A percentile compares a stretch with the other conserved stretches of the same genome.
Conservation (phyloP, 1,140 invertebrate genomes). For the Dendroctonus valens region DNA sequence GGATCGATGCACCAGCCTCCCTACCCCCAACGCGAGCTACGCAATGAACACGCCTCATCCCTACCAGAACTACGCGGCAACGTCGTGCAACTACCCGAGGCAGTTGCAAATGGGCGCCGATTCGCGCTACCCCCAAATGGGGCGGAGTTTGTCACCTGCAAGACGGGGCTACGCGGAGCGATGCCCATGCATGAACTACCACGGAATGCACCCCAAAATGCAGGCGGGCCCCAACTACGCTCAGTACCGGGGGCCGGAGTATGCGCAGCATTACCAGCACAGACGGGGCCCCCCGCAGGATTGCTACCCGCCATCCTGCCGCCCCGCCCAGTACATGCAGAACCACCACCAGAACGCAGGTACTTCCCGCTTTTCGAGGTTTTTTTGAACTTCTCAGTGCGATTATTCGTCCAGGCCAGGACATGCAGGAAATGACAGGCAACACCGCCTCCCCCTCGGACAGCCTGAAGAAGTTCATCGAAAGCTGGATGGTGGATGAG, state of each 20-base stretch:
- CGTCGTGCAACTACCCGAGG: slow-evolving; percentile 37
- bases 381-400: neutral
- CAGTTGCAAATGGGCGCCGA: slow-evolving; percentile 33
- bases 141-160: slow-evolving; percentile 37
- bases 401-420: slow-evolving; percentile 11
- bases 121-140: slow-evolving; percentile 26
- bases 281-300: slow-evolving; percentile 37
- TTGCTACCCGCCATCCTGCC: slow-evolving; percentile 33
- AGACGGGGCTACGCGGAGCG: slow-evolving; percentile 34
- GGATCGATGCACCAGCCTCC: slow-evolving; percentile 26
- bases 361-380: neutral
- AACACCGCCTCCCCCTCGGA: slow-evolving; percentile 32
- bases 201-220: slow-evolving; percentile 35
- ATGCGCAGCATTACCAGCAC: slow-evolving; percentile 49
- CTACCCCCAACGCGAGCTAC: slow-evolving; percentile 26
- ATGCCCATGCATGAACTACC: slow-evolving; percentile 35
- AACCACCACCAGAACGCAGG: neutral
- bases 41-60: slow-evolving; percentile 26
- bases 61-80: slow-evolving; percentile 33
- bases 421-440: slow-evolving; percentile 35
- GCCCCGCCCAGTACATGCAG: neutral
- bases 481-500: slow-evolving; percentile 46
- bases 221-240: slow-evolving; percentile 30
- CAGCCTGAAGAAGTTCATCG: slow-evolving; percentile 44
- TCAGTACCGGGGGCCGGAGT: slow-evolving; percentile 41